These are phyloP conservation scores for Mionectes macconnelli DNA, from an alignment of 2,113 vertebrate genomes.

Conservation along the genomic window DNA sequence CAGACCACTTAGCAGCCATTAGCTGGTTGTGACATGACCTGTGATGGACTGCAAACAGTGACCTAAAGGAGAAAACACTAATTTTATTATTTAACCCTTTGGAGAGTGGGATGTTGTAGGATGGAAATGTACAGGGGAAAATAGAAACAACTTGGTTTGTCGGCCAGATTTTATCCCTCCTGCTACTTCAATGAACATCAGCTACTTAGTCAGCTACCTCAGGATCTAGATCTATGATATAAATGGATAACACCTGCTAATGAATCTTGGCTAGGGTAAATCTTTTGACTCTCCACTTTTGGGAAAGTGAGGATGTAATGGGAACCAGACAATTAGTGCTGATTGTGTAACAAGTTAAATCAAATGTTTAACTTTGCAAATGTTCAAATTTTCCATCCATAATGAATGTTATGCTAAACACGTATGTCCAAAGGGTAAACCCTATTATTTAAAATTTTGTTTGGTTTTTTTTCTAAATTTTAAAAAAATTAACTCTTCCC, in stretches of 20 bases:
- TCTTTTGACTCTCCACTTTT: background rate
- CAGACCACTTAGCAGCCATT: constrained; percentile 23
- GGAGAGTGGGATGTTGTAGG: background rate
- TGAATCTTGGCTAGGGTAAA: background rate
- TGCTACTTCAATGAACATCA: background rate
- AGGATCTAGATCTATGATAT: background rate
- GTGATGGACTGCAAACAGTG: background rate
- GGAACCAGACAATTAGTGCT: background rate
- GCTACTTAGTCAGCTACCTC: background rate
- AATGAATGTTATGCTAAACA: background rate
- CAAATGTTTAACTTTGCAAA: background rate
- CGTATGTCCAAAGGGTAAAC: background rate
- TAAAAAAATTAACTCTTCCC: background rate
- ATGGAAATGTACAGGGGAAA: background rate
- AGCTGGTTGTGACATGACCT: background rate
- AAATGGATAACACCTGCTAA: background rate
- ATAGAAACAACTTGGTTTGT: rapidly evolving
- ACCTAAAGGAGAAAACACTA: background rate
- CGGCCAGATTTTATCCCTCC: background rate
- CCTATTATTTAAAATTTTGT: background rate
- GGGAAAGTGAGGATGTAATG: background rate
- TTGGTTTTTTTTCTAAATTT: background rate
- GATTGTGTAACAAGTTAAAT: constrained; percentile 1
- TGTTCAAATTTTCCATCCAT: background rate
- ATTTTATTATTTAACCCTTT: background rate